These are phyloP conservation scores for Halichoeres trimaculatus DNA, from an alignment of 2,113 vertebrate genomes.

Conservation along the genomic window DNA sequence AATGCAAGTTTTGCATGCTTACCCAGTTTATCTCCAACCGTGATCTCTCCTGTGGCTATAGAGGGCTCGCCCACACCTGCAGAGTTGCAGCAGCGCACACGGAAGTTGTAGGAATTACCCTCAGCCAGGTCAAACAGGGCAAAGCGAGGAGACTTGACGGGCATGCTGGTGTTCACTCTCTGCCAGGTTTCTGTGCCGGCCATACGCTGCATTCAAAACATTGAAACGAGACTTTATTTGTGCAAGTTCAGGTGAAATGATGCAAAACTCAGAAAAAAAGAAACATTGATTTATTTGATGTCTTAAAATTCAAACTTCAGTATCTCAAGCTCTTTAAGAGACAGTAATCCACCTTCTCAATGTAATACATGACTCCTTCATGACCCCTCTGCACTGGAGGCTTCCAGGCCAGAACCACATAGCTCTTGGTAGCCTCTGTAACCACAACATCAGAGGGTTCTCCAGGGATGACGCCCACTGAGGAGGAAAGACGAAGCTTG, in stretches of 20 bases:
- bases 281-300: too few species aligned
- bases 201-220: conserved; percentile 82
- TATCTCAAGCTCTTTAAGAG: background rate
- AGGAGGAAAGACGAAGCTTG: conserved; percentile 40
- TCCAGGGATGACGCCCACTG: conserved; percentile 94
- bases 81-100: conserved; percentile 97
- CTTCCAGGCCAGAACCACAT: conserved; percentile 99
- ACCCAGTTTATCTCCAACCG: conserved; percentile 94
- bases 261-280: too few species aligned
- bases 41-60: conserved; percentile 86
- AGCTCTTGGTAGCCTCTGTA: conserved; percentile 96
- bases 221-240: conserved; percentile 2
- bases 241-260: too few species aligned
- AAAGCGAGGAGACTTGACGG: conserved; percentile 96
- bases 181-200: conserved; percentile 93
- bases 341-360: conserved; percentile 90
- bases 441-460: conserved; percentile 90
- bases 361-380: conserved; percentile 98
- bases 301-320: background rate
- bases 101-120: conserved; percentile 94
- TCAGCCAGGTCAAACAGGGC: conserved; percentile 96
- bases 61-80: conserved; percentile 92
- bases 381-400: conserved; percentile 94
- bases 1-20: conserved; percentile 53
- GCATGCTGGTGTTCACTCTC: conserved; percentile 95